Evolutionary conservation across 53 echinoderm and acorn worm species (phyloP).

Genomic region (Astropecten irregularis): DNA sequence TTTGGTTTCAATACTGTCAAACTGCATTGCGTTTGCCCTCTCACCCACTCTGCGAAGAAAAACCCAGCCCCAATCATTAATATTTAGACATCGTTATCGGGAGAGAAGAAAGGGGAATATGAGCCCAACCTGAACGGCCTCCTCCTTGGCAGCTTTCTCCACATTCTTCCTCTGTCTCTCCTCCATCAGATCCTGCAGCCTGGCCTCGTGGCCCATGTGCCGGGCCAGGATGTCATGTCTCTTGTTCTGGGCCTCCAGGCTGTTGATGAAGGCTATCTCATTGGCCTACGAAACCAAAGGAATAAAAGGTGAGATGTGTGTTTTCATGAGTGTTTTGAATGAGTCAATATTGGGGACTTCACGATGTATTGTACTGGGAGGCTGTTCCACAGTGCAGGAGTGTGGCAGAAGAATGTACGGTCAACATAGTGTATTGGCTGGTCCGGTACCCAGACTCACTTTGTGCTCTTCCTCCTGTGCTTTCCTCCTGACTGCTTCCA

Average conservation of each 20-base stretch:
- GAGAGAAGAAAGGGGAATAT: too few relatives aligned
- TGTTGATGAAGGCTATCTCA: slow-evolving; percentile 99
- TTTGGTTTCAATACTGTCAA: too few relatives aligned
- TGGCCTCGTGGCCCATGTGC: slow-evolving; percentile 90
- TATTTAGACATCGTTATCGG: too few relatives aligned
- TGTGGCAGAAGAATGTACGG: too few relatives aligned
- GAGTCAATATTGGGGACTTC: too few relatives aligned
- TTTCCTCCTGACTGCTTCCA: slow-evolving; percentile 91
- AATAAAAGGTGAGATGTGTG: not conserved
- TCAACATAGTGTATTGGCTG: not conserved
- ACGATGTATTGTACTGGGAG: too few relatives aligned
- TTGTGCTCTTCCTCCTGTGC: slow-evolving; percentile 96
- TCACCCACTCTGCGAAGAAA: too few relatives aligned
- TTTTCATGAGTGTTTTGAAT: not conserved
- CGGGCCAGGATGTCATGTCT: slow-evolving; percentile 92
- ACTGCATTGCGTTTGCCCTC: too few relatives aligned
- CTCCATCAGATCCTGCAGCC: slow-evolving; percentile 92
- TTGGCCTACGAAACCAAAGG: slow-evolving; percentile 70
- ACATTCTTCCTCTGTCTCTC: slow-evolving; percentile 91
- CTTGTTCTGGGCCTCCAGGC: slow-evolving; percentile 95
- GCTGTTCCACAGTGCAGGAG: too few relatives aligned
- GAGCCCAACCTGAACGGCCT: slow-evolving; percentile 91
- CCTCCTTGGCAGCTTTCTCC: slow-evolving; percentile 98
- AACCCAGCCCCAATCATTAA: too few relatives aligned
- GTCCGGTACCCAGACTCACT: slow-evolving; percentile 52